Evolutionary conservation across 2,113 vertebrate species (phyloP).

Genomic region (Xiphophorus maculatus): DNA sequence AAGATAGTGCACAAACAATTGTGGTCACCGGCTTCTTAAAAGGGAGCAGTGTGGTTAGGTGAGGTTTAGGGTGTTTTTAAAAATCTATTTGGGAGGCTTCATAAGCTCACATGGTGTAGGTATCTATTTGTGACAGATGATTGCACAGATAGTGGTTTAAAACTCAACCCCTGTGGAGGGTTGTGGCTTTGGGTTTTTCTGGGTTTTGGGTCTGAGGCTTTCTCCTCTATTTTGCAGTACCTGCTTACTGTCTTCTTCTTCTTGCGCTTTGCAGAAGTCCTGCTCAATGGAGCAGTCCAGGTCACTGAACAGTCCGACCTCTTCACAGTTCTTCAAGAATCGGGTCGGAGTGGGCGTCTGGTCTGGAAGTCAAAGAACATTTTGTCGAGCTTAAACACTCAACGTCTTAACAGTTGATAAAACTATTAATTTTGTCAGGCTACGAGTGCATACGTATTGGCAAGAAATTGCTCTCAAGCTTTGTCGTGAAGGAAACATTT

Average conservation of each 20-base stretch:
- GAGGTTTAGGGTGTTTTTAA: background rate
- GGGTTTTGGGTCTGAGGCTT: slow-evolving; percentile 12
- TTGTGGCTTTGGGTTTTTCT: slow-evolving; percentile 39
- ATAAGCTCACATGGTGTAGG: slow-evolving; percentile 19
- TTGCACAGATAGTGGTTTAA: slow-evolving; percentile 33
- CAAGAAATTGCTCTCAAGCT: background rate
- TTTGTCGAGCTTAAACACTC: background rate
- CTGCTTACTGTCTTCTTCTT: slow-evolving; percentile 97
- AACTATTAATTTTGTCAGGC: background rate
- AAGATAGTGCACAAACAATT: background rate
- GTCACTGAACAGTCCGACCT: slow-evolving; percentile 97
- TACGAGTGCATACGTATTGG: no score
- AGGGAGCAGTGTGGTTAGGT: slow-evolving; percentile 22
- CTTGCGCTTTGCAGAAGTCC: slow-evolving; percentile 96
- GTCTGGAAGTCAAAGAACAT: slow-evolving; percentile 82
- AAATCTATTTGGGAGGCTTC: slow-evolving; percentile 25
- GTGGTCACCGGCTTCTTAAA: slow-evolving; percentile 15
- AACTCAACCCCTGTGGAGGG: slow-evolving; percentile 17
- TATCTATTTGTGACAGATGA: slow-evolving; percentile 33
- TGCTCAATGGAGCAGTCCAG: slow-evolving; percentile 97
- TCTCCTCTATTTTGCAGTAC: slow-evolving; percentile 72
- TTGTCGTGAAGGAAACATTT: background rate
- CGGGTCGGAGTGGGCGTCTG: slow-evolving; percentile 98
- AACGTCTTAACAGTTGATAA: background rate
- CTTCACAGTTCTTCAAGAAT: slow-evolving; percentile 99